phyloP scores from a whole-genome alignment of 2,113 vertebrate species.

The Hoplias malabaricus region DNA sequence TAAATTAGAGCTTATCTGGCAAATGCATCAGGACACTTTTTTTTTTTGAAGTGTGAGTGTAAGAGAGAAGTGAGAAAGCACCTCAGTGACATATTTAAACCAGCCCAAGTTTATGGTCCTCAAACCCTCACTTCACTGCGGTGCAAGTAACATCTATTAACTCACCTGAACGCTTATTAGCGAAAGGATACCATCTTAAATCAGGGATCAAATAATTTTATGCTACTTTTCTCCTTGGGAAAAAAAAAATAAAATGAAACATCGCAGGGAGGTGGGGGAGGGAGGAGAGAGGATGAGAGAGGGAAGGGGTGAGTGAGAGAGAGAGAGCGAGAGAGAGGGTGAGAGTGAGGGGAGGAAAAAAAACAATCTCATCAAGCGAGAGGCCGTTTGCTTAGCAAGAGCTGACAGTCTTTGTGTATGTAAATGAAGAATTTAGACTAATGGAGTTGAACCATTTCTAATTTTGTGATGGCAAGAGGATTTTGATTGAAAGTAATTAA shows the following conservation, averaged over 20 bases:
- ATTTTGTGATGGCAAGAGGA: constrained; percentile 99
- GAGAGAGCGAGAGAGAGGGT: constrained; percentile 48
- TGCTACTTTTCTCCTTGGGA: constrained; percentile 76
- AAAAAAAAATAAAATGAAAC: constrained; percentile 65
- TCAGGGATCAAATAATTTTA: constrained; percentile 72
- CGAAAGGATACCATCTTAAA: constrained; percentile 60
- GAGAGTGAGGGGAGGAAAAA: constrained; percentile 51
- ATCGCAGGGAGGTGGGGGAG: constrained; percentile 20
- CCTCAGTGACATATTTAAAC: background rate
- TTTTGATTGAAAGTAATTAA: constrained; percentile 99
- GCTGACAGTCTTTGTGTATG: constrained; percentile 99
- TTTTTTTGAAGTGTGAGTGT: background rate
- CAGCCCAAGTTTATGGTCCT: background rate
- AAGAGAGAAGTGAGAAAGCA: background rate
- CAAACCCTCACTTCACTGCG: background rate
- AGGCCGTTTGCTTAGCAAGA: constrained; percentile 87
- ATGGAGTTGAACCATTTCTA: constrained; percentile 99
- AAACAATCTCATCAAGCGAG: constrained; percentile 79
- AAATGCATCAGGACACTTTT: background rate
- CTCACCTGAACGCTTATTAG: constrained; percentile 66
- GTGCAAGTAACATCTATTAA: constrained; percentile 42
- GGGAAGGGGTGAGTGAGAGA: constrained; percentile 24
- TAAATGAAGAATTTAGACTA: constrained; percentile 99
- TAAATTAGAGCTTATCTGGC: background rate
- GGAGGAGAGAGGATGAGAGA: background rate